phyloP scores from a whole-genome alignment of 1,140 invertebrate species.

The Bombus pyrosoma region DNA sequence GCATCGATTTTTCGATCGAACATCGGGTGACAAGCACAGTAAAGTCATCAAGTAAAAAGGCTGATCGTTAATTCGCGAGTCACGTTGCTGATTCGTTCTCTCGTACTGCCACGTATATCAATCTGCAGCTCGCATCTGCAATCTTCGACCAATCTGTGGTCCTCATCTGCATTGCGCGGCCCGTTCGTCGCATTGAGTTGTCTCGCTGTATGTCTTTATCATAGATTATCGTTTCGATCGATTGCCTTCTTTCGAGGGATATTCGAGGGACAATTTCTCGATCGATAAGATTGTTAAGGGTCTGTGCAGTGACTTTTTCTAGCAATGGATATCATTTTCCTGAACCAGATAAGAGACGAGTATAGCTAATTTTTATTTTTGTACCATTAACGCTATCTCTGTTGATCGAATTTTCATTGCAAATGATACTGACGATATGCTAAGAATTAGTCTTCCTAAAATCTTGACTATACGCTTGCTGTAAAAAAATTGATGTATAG shows the following conservation, averaged over 20 bases:
- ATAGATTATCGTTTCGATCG: conserved; percentile 29
- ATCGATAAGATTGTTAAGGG: background rate
- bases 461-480: background rate
- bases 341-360: background rate
- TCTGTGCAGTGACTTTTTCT: background rate
- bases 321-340: background rate
- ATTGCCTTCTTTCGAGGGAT: too few species aligned
- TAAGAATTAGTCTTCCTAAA: background rate
- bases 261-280: background rate
- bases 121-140: conserved; percentile 49
- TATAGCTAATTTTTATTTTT: background rate
- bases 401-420: background rate
- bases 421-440: too few species aligned
- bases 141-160: conserved; percentile 40
- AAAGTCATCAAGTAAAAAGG: conserved; percentile 53
- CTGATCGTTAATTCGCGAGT: conserved; percentile 57
- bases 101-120: conserved; percentile 36
- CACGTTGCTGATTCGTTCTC: conserved; percentile 63
- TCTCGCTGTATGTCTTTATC: conserved; percentile 20
- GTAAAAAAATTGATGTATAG: too few species aligned
- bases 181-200: conserved; percentile 29
- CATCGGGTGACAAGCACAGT: conserved; percentile 35
- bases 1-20: conserved; percentile 40
- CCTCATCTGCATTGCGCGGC: conserved; percentile 38
- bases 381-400: background rate